phyloP scores from a whole-genome alignment of 2,888 invertebrate species.

The Noctua janthe region DNA sequence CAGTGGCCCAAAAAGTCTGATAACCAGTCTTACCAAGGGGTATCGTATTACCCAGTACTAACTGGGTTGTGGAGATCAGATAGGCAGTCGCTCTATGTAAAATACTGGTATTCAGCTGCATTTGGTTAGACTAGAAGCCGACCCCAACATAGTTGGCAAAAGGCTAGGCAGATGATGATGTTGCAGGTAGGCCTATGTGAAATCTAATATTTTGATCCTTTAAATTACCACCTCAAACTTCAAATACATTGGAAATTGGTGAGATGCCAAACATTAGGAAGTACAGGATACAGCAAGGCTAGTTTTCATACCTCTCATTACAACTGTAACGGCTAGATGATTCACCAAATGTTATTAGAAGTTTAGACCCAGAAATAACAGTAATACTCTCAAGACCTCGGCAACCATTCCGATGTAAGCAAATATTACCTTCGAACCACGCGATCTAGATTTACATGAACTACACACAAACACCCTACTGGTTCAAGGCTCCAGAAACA shows the following conservation, averaged over 20 bases:
- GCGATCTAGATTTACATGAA: conserved; percentile 36
- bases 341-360: background rate
- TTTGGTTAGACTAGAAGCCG: too few relatives aligned
- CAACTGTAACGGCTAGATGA: background rate
- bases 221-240: background rate
- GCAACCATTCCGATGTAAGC: background rate
- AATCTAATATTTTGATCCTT: background rate
- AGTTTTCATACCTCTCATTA: background rate
- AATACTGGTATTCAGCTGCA: too few relatives aligned
- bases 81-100: too few relatives aligned
- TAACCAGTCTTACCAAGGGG: too few relatives aligned
- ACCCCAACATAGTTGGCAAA: too few relatives aligned
- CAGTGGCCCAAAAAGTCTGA: too few relatives aligned
- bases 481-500: conserved; percentile 80
- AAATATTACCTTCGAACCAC: conserved; percentile 2
- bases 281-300: background rate
- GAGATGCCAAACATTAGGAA: background rate
- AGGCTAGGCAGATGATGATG: too few relatives aligned
- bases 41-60: too few relatives aligned
- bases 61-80: too few relatives aligned
- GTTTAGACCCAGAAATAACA: background rate
- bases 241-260: background rate
- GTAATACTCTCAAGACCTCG: background rate
- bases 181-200: background rate
- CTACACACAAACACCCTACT: conserved; percentile 53